Evolutionary conservation across 92 coral and sea anemone genomes (phyloP), one percentile per base, ranked within the genome.

Genomic region (Zoanthus sociatus): DNA sequence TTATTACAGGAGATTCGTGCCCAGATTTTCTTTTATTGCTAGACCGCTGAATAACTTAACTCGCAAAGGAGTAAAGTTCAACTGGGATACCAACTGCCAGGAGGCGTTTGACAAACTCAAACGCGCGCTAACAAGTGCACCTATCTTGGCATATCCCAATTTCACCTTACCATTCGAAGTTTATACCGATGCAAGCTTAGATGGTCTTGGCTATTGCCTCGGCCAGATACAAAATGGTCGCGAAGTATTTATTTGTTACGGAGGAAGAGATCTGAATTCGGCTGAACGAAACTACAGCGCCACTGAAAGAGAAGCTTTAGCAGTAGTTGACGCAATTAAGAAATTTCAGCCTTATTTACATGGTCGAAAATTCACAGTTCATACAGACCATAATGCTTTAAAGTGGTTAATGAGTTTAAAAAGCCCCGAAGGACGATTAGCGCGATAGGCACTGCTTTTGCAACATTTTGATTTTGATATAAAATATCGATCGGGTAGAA

Each of bases 1-100:
- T n/a, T 92, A 94, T 67, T 91, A 89, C 78, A 72, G 92, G 9
- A 87, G 93, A 58, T 94, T 94, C 63, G 90, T 93, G 2, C 71
- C 91, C 12, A 71, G 64, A 9, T 93, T 93, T 77, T 84, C 95
- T 7, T 56, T 77, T 1, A 88, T 82, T 7, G 91, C 91, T 14
- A 63, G 45, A 11, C 91, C 83, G 72, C 77, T 87, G 4, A 87
- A 84, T 61, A 68, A 42, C 1, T 64, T 82, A 13, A 88, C 91
- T 48, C 75, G 74, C 20, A 69, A 88, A 61, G 78, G 58, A 31
- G 72, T 71, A 0, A 68, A 77, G 30, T 88, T 81, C 30, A 7
- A 33, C 20, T 88, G 91, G 91, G 83, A 72, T 20, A 87, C 60
- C 31, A 71, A 20, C 10, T 88, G 87, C 17, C 67, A 88, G 30